A percentile compares a stretch with the other conserved stretches of the same genome.
phyloP scores from a whole-genome alignment of 2,797 vertebrate genomes.

The Notolepis coatsorum region DNA sequence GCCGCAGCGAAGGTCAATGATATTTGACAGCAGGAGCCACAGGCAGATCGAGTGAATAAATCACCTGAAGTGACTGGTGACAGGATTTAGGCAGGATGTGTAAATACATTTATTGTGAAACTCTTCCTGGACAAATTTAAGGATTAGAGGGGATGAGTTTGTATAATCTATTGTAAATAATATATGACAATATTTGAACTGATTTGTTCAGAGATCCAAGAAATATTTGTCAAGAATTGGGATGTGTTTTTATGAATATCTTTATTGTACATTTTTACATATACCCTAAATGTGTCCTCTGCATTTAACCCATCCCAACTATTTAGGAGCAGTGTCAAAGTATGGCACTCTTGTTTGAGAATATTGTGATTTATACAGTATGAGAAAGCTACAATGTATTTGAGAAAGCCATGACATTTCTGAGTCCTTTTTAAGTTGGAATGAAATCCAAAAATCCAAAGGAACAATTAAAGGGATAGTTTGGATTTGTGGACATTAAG shows the following conservation, averaged over 20 bases:
- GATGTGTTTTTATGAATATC: too few relatives aligned
- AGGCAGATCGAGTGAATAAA: constrained; percentile 91
- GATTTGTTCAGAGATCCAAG: background rate
- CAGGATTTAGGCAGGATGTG: constrained; percentile 12
- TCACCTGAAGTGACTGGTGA: background rate
- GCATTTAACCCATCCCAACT: too few relatives aligned
- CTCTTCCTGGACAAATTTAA: constrained; percentile 1
- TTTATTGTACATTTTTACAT: too few relatives aligned
- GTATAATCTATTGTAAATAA: background rate
- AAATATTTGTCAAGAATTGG: background rate
- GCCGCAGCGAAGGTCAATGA: constrained; percentile 96
- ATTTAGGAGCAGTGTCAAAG: too few relatives aligned
- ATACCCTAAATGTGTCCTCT: too few relatives aligned
- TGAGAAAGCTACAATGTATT: background rate
- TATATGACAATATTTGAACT: background rate
- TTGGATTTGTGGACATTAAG: too few relatives aligned
- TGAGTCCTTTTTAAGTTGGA: background rate
- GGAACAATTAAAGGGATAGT: too few relatives aligned
- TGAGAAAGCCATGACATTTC: background rate
- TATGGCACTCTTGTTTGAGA: too few relatives aligned
- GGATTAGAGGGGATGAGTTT: background rate
- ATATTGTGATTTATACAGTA: too few relatives aligned
- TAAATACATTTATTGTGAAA: constrained; percentile 40
- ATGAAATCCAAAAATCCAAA: too few relatives aligned
- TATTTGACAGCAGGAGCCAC: constrained; percentile 94